phyloP scores from a whole-genome alignment of 2,113 vertebrate species.

The Hippopotamus amphibius region DNA sequence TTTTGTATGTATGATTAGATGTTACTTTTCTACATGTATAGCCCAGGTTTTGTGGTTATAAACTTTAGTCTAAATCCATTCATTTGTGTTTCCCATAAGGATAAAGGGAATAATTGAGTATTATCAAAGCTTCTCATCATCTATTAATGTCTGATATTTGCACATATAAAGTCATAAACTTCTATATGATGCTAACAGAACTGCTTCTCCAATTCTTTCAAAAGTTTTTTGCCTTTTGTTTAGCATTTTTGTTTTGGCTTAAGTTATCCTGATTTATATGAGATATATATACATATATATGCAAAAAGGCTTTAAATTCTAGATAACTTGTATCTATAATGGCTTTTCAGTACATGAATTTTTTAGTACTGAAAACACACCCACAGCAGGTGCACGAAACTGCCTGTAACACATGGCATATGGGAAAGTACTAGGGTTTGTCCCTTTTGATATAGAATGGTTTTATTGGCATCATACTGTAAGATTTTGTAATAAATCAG shows the following conservation, averaged over 20 bases:
- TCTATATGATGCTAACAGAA: not conserved
- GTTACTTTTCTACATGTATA: not conserved
- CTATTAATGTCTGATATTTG: not conserved
- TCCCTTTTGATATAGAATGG: constrained; percentile 74
- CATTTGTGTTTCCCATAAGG: not conserved
- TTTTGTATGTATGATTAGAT: constrained; percentile 6
- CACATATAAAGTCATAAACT: constrained; percentile 10
- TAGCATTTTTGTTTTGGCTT: constrained; percentile 19
- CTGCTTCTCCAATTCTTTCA: not conserved
- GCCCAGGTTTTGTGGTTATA: not conserved
- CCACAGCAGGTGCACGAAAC: constrained; percentile 79
- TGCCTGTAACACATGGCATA: constrained; percentile 66
- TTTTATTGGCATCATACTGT: constrained; percentile 77
- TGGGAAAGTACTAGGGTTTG: constrained; percentile 64
- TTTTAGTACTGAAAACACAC: constrained; percentile 73
- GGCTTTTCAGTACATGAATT: constrained; percentile 16
- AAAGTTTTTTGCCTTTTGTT: constrained; percentile 27
- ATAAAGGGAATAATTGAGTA: not conserved
- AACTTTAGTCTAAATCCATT: not conserved
- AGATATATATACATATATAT: not conserved
- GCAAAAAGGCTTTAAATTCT: constrained; percentile 35
- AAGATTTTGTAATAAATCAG: constrained; percentile 77
- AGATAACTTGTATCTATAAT: constrained; percentile 22
- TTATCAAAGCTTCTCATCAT: not conserved
- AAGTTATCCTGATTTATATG: not conserved